Percentiles rank a stretch among this genome's conserved stretches.
Conservation (phyloP, 2,888 invertebrate genomes). For the Panzeria rudis region DNA sequence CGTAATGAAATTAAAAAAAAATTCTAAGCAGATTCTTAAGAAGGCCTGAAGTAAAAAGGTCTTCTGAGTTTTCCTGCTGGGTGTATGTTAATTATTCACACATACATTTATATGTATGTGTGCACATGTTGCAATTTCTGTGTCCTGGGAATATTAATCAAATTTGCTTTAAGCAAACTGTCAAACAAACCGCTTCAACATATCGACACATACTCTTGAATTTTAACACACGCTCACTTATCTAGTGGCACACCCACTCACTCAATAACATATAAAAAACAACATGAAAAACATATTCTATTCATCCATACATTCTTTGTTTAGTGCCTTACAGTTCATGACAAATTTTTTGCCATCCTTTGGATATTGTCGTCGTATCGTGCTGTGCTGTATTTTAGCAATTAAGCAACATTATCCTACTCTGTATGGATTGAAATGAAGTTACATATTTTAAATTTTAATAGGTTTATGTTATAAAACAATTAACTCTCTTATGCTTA, state of each 20-base stretch:
- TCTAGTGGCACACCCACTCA: not conserved
- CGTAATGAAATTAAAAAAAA: too few relatives aligned
- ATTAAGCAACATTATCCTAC: constrained; percentile 60
- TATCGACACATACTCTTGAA: not conserved
- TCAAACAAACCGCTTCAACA: constrained; percentile 2
- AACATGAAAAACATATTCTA: not conserved
- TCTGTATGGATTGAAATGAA: constrained; percentile 46
- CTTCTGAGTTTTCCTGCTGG: too few relatives aligned
- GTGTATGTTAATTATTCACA: constrained; percentile 19
- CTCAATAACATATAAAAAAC: not conserved
- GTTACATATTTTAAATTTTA: constrained; percentile 64
- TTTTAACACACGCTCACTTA: not conserved
- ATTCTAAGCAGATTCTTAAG: too few relatives aligned
- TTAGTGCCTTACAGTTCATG: constrained; percentile 26
- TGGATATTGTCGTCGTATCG: constrained; percentile 5
- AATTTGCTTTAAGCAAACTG: constrained; percentile 43
- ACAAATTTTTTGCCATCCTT: constrained; percentile 1
- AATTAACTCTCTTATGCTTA: constrained; percentile 64
- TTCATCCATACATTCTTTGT: constrained; percentile 18
- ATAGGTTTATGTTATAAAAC: constrained; percentile 65
- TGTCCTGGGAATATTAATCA: constrained; percentile 55
- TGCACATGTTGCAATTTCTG: not conserved
- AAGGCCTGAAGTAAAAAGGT: too few relatives aligned
- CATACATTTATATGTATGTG: not conserved
- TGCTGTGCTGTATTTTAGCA: constrained; percentile 48